Conservation (phyloP, 2,888 invertebrate species). For the Lepidochrysops patricia region DNA sequence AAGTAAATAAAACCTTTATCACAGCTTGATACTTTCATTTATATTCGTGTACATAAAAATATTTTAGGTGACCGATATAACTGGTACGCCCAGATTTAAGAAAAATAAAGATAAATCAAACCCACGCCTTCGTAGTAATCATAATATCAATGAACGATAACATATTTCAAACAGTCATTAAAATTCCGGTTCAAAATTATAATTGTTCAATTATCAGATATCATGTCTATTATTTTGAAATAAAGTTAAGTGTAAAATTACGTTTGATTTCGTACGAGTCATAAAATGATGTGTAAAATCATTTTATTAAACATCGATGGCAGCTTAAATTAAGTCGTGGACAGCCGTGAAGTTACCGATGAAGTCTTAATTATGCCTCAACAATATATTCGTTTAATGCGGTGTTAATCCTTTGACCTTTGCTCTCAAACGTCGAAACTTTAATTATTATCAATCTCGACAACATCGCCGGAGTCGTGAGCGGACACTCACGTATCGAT, state of each 20-base stretch:
- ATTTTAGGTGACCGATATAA: neutral
- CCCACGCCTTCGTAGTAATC: neutral
- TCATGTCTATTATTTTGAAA: neutral
- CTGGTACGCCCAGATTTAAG: neutral
- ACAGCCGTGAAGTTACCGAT: slow-evolving; percentile 20
- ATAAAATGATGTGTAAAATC: slow-evolving; percentile 5
- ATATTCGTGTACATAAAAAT: slow-evolving; percentile 2
- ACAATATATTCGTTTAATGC: slow-evolving; percentile 16
- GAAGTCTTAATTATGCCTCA: slow-evolving; percentile 23
- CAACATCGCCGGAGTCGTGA: slow-evolving; percentile 65
- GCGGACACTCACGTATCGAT: slow-evolving; percentile 29
- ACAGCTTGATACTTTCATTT: slow-evolving; percentile 9
- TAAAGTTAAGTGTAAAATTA: neutral
- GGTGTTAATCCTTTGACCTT: slow-evolving; percentile 34
- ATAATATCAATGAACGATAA: neutral
- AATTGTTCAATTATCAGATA: neutral
- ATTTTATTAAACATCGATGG: slow-evolving; percentile 1
- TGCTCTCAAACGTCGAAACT: slow-evolving; percentile 58
- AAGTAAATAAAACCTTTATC: slow-evolving; percentile 7
- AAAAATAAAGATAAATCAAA: slow-evolving; percentile 8
- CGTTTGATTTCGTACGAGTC: neutral
- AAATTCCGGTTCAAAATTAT: neutral
- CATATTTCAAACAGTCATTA: slow-evolving; percentile 3
- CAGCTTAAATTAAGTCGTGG: slow-evolving; percentile 15
- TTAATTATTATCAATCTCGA: slow-evolving; percentile 68